A percentile compares a stretch with the other conserved stretches of the same genome.
These are phyloP conservation scores for Andrena marginata DNA, from an alignment of 2,888 invertebrate species.

Conservation along the genomic window DNA sequence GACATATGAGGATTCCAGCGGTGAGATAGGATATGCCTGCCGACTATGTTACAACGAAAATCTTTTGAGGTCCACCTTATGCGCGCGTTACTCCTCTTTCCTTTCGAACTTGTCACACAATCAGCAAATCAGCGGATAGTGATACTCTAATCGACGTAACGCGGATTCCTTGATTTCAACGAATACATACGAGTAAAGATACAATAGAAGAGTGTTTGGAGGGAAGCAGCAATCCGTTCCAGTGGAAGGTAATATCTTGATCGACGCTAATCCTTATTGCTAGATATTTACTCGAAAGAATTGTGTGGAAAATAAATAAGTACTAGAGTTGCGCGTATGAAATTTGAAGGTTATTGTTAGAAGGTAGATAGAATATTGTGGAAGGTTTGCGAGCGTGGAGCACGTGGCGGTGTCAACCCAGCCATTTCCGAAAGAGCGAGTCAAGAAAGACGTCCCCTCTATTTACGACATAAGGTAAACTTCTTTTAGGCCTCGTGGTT, in stretches of 20 bases:
- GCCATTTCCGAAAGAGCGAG: conserved; percentile 29
- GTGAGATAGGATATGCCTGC: conserved; percentile 82
- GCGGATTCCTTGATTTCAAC: neutral
- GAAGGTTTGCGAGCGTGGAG: conserved; percentile 47
- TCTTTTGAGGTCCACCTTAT: conserved; percentile 52
- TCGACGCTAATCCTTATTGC: neutral
- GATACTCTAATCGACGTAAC: neutral
- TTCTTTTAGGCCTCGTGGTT: conserved; percentile 76
- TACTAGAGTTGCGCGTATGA: too few relatives aligned
- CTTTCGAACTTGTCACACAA: neutral
- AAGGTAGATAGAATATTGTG: conserved; percentile 30
- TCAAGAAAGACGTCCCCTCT: conserved; percentile 70
- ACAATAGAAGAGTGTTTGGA: neutral
- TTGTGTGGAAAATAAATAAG: too few relatives aligned
- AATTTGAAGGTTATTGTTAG: neutral
- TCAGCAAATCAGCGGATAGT: neutral
- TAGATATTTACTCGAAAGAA: neutral
- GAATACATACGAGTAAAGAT: neutral
- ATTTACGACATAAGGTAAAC: conserved; percentile 83
- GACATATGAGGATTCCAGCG: conserved; percentile 84
- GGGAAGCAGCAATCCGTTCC: neutral
- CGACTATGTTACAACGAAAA: conserved; percentile 74
- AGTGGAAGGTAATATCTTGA: neutral
- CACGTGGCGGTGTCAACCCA: conserved; percentile 66
- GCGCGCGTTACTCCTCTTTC: conserved; percentile 39